Evolutionary conservation across 2,888 invertebrate genomes (phyloP).

Genomic region (Fissipunctia ypsillon): DNA sequence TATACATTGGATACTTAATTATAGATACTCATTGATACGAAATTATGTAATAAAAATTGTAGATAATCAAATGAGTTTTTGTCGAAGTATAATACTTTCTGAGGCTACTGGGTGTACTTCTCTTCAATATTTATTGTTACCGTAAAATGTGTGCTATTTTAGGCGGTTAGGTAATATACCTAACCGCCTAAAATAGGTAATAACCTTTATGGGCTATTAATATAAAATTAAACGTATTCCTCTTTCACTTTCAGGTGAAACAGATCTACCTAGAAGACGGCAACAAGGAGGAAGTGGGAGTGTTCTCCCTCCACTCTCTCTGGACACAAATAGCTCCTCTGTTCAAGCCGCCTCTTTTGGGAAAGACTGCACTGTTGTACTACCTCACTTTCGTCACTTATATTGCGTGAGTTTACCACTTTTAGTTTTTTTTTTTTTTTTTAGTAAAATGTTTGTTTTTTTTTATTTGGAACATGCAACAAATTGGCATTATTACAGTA

Average conservation of each 20-base stretch:
- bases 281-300: constrained; percentile 75
- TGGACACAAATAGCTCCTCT: constrained; percentile 90
- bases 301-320: constrained; percentile 86
- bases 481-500: not conserved
- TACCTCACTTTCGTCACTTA: constrained; percentile 92
- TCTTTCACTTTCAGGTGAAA: constrained; percentile 72
- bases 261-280: constrained; percentile 80
- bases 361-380: constrained; percentile 89
- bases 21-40: not conserved
- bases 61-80: not conserved
- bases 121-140: no score
- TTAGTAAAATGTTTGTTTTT: no score
- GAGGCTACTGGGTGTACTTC: no score
- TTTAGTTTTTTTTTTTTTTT: no score
- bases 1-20: not conserved
- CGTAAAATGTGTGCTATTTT: not conserved
- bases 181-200: no score
- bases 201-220: no score
- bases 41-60: no score
- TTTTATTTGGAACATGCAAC: no score
- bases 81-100: not conserved
- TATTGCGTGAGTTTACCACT: constrained; percentile 89
- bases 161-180: no score
- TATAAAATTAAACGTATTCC: not conserved
- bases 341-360: constrained; percentile 88